Conservation (phyloP, 1,140 invertebrate genomes). For the Musca domestica region DNA sequence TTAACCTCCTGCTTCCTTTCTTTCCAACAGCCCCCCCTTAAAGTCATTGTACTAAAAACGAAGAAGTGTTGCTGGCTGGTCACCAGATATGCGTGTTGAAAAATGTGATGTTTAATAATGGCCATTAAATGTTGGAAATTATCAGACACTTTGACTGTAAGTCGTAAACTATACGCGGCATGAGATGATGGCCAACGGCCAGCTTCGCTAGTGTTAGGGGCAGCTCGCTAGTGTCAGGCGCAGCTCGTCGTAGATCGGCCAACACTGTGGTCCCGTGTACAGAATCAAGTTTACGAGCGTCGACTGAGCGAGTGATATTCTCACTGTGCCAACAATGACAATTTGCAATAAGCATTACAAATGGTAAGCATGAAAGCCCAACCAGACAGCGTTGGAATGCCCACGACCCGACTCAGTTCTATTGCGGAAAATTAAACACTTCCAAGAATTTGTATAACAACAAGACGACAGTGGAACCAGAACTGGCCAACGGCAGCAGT, state of each 20-base stretch:
- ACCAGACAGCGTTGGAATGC: not conserved
- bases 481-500: slow-evolving; percentile 1
- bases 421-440: slow-evolving; percentile 19
- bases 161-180: slow-evolving; percentile 38
- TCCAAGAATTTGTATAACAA: slow-evolving; percentile 14
- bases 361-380: not conserved
- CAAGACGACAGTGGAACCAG: slow-evolving; percentile 27
- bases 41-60: no score
- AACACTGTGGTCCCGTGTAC: no score
- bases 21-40: no score
- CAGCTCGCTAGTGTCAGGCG: no score
- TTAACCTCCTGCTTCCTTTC: no score
- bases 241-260: no score
- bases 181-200: not conserved
- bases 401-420: not conserved
- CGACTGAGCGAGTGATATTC: no score
- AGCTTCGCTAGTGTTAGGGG: not conserved
- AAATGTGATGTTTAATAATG: slow-evolving; percentile 55
- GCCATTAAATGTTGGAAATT: slow-evolving; percentile 54
- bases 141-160: slow-evolving; percentile 52
- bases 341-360: slow-evolving; percentile 17
- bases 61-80: not conserved
- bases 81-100: slow-evolving; percentile 48
- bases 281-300: no score
- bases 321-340: slow-evolving; percentile 1